Evolutionary conservation across 1,140 invertebrate genomes (phyloP).

Genomic region (Drosophila miranda): DNA sequence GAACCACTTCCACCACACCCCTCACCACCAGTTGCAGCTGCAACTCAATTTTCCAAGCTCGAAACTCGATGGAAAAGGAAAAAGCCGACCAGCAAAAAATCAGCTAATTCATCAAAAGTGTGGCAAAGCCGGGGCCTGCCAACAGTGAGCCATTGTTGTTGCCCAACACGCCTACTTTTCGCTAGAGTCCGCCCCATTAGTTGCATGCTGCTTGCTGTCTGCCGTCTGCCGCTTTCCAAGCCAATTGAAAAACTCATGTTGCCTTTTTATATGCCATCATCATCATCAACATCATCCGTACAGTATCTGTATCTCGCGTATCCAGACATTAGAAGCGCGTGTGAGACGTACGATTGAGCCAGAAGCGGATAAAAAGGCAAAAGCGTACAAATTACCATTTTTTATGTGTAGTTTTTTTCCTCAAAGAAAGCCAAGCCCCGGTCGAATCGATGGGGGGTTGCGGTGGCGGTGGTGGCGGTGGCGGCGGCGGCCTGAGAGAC

Average conservation of each 20-base stretch:
- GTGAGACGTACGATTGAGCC: slow-evolving; percentile 63
- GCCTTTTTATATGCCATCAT: slow-evolving; percentile 71
- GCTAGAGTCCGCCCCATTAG: slow-evolving; percentile 48
- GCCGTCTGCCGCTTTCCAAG: slow-evolving; percentile 59
- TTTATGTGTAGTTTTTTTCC: slow-evolving; percentile 48
- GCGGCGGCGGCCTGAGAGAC: slow-evolving; percentile 40
- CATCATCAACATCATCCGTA: slow-evolving; percentile 38
- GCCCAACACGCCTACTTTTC: slow-evolving; percentile 61
- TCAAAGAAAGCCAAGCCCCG: slow-evolving; percentile 75
- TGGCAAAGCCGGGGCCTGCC: slow-evolving; percentile 58
- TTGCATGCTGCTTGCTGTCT: slow-evolving; percentile 36
- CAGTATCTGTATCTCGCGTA: slow-evolving; percentile 35
- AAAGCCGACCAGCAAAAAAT: slow-evolving; percentile 32
- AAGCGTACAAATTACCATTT: slow-evolving; percentile 78
- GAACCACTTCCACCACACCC: slow-evolving; percentile 39
- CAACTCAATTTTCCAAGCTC: slow-evolving; percentile 50
- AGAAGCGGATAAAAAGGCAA: slow-evolving; percentile 59
- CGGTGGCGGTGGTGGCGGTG: not conserved
- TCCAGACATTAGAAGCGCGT: slow-evolving; percentile 75
- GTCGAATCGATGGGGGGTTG: slow-evolving; percentile 48
- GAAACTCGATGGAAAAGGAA: slow-evolving; percentile 29
- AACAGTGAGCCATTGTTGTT: slow-evolving; percentile 47
- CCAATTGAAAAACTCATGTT: slow-evolving; percentile 70
- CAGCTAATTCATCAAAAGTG: slow-evolving; percentile 76
- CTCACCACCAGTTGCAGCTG: slow-evolving; percentile 41